Base-by-base conservation (phyloP, 1,140 invertebrate genomes). In the Apocrypta bakeri region DNA sequence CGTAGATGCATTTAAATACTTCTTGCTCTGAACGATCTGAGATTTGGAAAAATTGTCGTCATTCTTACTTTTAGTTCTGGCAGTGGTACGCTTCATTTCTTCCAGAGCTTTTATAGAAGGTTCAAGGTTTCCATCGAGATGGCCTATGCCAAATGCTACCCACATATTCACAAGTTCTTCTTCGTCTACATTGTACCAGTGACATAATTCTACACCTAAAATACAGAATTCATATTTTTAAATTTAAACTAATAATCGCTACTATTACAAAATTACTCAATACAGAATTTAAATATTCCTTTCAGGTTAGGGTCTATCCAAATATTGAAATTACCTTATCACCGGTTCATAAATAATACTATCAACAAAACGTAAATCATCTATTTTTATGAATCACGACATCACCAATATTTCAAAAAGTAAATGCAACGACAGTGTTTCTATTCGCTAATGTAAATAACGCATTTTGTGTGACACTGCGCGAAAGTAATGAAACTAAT, bases 121-220 rank as follows among this genome's bases (percentile, higher is more conserved):
- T 69, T 89, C 84, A 63, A 89, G 85, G 69, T 88, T 87, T 40
- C 84, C 86, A 17, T 85, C 75, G 37, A 87, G 83, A 24, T 88
- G 80, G 24, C 87, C 85, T 21, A 89, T 71, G 40, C 88, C 88
- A 79, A 88, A 92, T 21, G 89, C 90, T 48, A 92, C 79, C 92
- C 92, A 93, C 63, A 86, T 87, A 82, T 92, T 90, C 0, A 91
- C 85, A 84, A 93, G 88, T 69, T 88, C 87, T 76, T 92, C 92
- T 84, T 88, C 88, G 68, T 90, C 85, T 42, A 89, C 84, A 56
- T 88, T 27, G 48, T 90, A 88, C 40, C 75, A 66, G 24, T 85
- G 25, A 81, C 92, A 93, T 37, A 92, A 64, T 82, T 91, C 89
- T 7, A 89, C 73, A 89, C 92, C 92, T 93, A 33, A 84, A 61